These are phyloP conservation scores for Mionectes macconnelli DNA, from an alignment of 2,113 vertebrate species.

Conservation along the genomic window DNA sequence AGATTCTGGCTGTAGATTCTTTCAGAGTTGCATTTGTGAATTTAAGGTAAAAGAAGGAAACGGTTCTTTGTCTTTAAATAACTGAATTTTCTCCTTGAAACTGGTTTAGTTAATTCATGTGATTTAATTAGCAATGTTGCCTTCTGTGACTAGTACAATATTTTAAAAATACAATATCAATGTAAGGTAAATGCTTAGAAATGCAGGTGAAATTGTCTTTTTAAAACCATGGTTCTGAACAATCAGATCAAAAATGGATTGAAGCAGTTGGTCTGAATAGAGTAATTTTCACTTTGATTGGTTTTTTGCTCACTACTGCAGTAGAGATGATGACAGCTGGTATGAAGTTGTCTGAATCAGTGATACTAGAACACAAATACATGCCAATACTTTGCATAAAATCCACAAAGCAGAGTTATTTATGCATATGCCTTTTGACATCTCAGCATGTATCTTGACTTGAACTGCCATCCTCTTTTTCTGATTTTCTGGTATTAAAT, in stretches of 20 bases:
- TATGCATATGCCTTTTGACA: slow-evolving; percentile 27
- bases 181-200: background rate
- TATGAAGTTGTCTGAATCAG: slow-evolving; percentile 44
- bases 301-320: background rate
- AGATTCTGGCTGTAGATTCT: background rate
- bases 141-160: background rate
- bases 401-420: slow-evolving; percentile 15
- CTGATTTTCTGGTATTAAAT: slow-evolving; percentile 30
- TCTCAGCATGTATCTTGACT: background rate
- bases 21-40: background rate
- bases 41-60: background rate
- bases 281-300: slow-evolving; percentile 38
- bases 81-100: background rate
- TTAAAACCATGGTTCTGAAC: background rate
- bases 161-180: background rate
- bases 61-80: background rate
- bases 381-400: slow-evolving; percentile 29
- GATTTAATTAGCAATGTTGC: background rate
- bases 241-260: background rate
- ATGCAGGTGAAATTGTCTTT: background rate
- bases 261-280: slow-evolving; percentile 6
- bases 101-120: background rate
- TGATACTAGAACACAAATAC: slow-evolving; percentile 17
- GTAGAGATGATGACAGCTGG: slow-evolving; percentile 23
- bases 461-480: background rate